These are phyloP conservation scores for Agrochola lota DNA, from an alignment of 2,888 invertebrate genomes.

Conservation along the genomic window DNA sequence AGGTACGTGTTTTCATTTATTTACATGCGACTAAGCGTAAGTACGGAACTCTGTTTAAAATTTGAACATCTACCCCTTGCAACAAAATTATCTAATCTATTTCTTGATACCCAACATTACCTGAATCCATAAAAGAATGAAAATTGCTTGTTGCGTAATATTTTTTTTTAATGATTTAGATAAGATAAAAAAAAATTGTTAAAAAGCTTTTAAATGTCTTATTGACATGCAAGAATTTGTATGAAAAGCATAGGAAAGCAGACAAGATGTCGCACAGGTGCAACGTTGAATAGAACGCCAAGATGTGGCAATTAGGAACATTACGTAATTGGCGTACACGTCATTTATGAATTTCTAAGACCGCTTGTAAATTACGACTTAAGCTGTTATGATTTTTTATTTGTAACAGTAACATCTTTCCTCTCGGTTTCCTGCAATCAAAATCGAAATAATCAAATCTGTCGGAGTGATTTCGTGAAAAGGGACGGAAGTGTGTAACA, in stretches of 20 bases:
- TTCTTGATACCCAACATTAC: not conserved
- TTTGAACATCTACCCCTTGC: too few relatives aligned
- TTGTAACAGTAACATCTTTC: too few relatives aligned
- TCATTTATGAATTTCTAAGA: slow-evolving; percentile 8
- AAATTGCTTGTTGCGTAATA: not conserved
- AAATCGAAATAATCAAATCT: too few relatives aligned
- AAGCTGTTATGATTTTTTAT: not conserved
- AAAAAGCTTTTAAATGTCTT: slow-evolving; percentile 7
- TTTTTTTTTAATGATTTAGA: too few relatives aligned
- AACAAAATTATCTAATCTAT: not conserved
- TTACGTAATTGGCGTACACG: slow-evolving; percentile 19
- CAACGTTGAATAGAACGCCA: slow-evolving; percentile 17
- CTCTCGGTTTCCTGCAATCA: too few relatives aligned
- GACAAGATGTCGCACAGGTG: slow-evolving; percentile 24
- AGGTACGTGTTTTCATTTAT: not conserved
- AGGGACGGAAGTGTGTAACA: too few relatives aligned
- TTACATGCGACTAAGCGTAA: not conserved
- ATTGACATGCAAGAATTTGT: slow-evolving; percentile 14
- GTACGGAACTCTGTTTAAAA: too few relatives aligned
- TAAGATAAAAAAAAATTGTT: too few relatives aligned
- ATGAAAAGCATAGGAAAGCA: slow-evolving; percentile 11
- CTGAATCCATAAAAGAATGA: not conserved
- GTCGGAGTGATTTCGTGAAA: too few relatives aligned
- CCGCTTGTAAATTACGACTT: not conserved
- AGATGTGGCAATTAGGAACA: slow-evolving; percentile 38